A percentile compares a stretch with the other conserved stretches of the same genome.
Conservation (phyloP, 2,113 vertebrate species). For the Microcebus ravelobensis region DNA sequence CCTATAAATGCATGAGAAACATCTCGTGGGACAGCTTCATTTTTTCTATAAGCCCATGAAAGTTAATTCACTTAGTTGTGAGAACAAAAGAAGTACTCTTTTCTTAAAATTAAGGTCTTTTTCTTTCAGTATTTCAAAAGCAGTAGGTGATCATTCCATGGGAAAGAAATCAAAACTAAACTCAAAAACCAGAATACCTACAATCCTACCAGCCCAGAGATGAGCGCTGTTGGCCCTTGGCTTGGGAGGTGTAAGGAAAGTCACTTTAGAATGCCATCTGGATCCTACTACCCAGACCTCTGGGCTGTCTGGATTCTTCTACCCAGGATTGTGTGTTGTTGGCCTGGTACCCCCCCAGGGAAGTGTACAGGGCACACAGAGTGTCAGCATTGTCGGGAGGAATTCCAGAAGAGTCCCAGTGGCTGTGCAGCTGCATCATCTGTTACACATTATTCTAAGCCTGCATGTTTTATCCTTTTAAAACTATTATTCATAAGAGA, state of each 20-base stretch:
- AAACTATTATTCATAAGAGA: not conserved
- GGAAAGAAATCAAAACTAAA: not conserved
- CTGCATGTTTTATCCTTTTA: not conserved
- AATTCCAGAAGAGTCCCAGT: not conserved
- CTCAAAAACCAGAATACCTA: not conserved
- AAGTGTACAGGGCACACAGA: not conserved
- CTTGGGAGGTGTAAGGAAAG: not conserved
- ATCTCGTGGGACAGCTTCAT: fast-evolving
- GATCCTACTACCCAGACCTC: not conserved
- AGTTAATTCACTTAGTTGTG: not conserved
- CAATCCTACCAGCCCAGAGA: not conserved
- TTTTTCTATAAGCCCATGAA: not conserved
- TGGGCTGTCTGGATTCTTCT: not conserved
- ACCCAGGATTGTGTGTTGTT: too few species aligned
- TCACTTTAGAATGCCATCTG: not conserved
- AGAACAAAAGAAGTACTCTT: not conserved
- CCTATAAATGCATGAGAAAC: not conserved
- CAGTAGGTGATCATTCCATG: not conserved
- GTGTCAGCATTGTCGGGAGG: fast-evolving
- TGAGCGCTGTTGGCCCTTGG: not conserved
- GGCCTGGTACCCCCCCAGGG: too few species aligned
- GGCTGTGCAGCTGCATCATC: not conserved
- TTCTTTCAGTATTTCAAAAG: not conserved
- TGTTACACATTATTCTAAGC: not conserved
- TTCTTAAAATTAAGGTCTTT: not conserved